phyloP scores from a whole-genome alignment of 23 tunicate genomes.

The Clavelina lepadiformis region DNA sequence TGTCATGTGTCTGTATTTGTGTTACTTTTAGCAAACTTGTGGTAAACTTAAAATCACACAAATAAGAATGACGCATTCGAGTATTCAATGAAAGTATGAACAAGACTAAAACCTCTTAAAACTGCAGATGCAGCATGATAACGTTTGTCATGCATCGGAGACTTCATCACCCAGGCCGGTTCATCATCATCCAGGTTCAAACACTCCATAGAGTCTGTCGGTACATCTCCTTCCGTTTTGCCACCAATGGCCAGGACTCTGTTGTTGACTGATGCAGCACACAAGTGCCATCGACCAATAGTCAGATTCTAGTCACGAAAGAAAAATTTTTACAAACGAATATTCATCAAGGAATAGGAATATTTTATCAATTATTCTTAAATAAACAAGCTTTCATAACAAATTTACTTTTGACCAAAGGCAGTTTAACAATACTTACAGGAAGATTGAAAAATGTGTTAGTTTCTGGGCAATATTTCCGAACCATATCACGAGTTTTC shows the following conservation, averaged over 20 bases:
- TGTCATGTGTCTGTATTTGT: too few species aligned
- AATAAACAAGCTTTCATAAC: too few species aligned
- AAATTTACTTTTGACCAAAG: too few species aligned
- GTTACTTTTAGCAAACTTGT: too few species aligned
- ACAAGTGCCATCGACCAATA: slow-evolving; percentile 9
- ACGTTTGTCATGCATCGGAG: slow-evolving; percentile 2
- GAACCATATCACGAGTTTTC: neutral
- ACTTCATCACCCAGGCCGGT: neutral
- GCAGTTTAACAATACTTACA: slow-evolving; percentile 4
- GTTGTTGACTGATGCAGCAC: neutral
- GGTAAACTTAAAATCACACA: too few species aligned
- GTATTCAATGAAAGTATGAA: too few species aligned
- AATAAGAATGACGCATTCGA: too few species aligned
- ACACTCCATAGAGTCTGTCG: slow-evolving; percentile 1
- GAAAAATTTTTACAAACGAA: neutral
- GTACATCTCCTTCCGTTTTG: slow-evolving; percentile 1
- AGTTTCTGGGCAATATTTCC: neutral
- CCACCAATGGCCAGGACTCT: slow-evolving; percentile 11
- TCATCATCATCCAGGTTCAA: neutral
- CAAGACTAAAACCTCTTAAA: slow-evolving; percentile 1
- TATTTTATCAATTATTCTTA: neutral
- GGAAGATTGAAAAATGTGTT: neutral
- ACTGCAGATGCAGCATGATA: neutral
- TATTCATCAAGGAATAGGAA: neutral
- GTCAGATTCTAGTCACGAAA: neutral